Evolutionary conservation across 2,113 vertebrate species (phyloP).

Genomic region (Amblyopsis rosae): DNA sequence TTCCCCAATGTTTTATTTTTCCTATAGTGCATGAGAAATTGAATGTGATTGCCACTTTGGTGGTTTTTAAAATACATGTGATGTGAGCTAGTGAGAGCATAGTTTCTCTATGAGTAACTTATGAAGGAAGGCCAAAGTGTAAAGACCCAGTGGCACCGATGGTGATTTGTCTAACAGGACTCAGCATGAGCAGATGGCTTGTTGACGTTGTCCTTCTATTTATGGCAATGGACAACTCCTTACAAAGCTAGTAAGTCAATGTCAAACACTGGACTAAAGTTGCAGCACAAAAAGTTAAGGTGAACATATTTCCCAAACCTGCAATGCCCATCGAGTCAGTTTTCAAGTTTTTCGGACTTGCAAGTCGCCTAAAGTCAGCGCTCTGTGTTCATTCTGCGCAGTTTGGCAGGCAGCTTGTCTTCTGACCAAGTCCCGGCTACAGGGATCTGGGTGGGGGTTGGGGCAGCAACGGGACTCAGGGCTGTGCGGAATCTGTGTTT

Average conservation of each 20-base stretch:
- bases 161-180: conserved; percentile 66
- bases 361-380: conserved; percentile 52
- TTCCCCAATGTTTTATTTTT: not conserved
- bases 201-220: conserved; percentile 54
- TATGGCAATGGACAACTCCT: conserved; percentile 47
- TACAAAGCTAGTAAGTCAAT: conserved; percentile 40
- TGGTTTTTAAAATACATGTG: conserved; percentile 7
- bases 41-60: conserved; percentile 16
- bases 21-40: not conserved
- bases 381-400: conserved; percentile 78
- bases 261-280: conserved; percentile 38
- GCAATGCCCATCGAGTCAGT: conserved; percentile 54
- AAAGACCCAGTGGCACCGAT: conserved; percentile 59
- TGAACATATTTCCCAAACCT: conserved; percentile 36
- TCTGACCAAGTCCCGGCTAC: conserved; percentile 67
- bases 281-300: conserved; percentile 31
- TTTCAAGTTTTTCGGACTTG: conserved; percentile 24
- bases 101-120: conserved; percentile 18
- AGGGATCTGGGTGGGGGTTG: conserved; percentile 48
- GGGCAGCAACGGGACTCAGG: conserved; percentile 40
- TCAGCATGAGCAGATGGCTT: conserved; percentile 72
- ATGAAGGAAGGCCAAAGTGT: conserved; percentile 37
- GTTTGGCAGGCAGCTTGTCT: conserved; percentile 79
- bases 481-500: conserved; percentile 59
- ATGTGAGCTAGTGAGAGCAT: conserved; percentile 24